Conservation (phyloP, 2,113 vertebrate species). For the Reinhardtius hippoglossoides region DNA sequence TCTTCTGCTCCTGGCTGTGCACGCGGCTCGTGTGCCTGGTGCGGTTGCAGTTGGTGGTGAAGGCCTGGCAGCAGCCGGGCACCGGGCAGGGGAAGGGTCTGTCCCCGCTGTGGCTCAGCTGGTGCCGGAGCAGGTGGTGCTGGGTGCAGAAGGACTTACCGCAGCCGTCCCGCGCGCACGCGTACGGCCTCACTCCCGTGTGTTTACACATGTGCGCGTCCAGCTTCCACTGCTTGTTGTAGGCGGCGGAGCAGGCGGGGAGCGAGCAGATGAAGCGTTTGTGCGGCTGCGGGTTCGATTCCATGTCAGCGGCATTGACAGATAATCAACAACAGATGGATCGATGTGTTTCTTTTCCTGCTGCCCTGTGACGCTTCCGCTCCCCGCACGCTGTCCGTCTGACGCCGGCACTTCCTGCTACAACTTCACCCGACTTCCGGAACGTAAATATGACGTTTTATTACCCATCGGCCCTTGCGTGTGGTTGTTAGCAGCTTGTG, state of each 20-base stretch:
- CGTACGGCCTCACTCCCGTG: slow-evolving; percentile 82
- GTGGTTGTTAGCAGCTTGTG: neutral
- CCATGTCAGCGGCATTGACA: slow-evolving; percentile 32
- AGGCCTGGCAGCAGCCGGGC: slow-evolving; percentile 85
- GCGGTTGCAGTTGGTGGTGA: slow-evolving; percentile 88
- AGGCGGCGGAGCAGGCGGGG: slow-evolving; percentile 54
- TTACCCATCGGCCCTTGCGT: neutral
- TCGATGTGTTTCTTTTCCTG: too few species aligned
- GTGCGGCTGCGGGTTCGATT: neutral
- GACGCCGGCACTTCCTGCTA: slow-evolving; percentile 29
- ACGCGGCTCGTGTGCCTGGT: slow-evolving; percentile 85
- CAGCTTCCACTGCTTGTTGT: slow-evolving; percentile 78
- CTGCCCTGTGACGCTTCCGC: neutral
- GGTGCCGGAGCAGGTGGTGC: slow-evolving; percentile 87
- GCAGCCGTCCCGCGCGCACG: slow-evolving; percentile 84
- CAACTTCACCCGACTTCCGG: neutral
- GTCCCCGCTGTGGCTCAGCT: slow-evolving; percentile 86
- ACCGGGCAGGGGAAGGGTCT: slow-evolving; percentile 85
- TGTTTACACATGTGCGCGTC: slow-evolving; percentile 76
- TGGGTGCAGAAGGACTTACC: slow-evolving; percentile 86
- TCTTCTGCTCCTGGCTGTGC: slow-evolving; percentile 81
- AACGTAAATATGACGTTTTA: neutral
- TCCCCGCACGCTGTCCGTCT: slow-evolving; percentile 4
- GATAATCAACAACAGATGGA: neutral
- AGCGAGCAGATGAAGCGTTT: slow-evolving; percentile 74